Evolutionary conservation across 1,140 invertebrate species (phyloP).

Genomic region (Drosophila prosaltans): DNA sequence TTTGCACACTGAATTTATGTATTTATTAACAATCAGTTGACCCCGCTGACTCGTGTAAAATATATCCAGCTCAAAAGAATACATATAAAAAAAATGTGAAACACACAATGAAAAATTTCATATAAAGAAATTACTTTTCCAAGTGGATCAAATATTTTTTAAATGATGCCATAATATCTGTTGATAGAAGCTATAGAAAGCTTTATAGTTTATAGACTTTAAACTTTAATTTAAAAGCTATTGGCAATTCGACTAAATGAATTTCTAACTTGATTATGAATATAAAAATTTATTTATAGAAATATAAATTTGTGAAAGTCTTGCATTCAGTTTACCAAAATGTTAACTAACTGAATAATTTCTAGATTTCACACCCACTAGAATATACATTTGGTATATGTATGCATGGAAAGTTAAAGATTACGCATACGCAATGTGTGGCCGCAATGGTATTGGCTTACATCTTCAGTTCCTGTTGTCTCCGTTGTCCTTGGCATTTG

Average conservation of each 20-base stretch:
- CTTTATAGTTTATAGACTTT: too few species aligned
- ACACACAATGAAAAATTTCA: background rate
- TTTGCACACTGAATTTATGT: slow-evolving; percentile 27
- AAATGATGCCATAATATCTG: background rate
- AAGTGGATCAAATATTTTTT: background rate
- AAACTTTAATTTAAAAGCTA: too few species aligned
- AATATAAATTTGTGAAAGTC: too few species aligned
- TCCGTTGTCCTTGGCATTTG: slow-evolving; percentile 8
- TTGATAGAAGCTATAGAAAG: background rate
- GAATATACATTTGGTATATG: too few species aligned
- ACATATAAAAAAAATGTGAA: background rate
- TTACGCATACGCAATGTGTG: slow-evolving; percentile 51
- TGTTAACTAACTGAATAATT: too few species aligned
- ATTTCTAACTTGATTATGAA: too few species aligned
- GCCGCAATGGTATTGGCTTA: slow-evolving; percentile 28
- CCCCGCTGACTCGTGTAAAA: slow-evolving; percentile 38
- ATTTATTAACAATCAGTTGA: slow-evolving; percentile 56
- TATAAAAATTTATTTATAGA: too few species aligned
- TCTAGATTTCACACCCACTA: too few species aligned
- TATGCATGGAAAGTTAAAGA: slow-evolving; percentile 31
- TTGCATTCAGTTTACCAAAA: too few species aligned
- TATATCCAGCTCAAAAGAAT: slow-evolving; percentile 4
- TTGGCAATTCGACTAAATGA: too few species aligned
- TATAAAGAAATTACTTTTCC: background rate
- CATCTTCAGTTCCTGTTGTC: slow-evolving; percentile 1